Percentiles rank a stretch among this genome's conserved stretches.
Evolutionary conservation across 37 sponge, comb jelly and placozoan genomes (phyloP).

Genomic region (Petrosia ficiformis): DNA sequence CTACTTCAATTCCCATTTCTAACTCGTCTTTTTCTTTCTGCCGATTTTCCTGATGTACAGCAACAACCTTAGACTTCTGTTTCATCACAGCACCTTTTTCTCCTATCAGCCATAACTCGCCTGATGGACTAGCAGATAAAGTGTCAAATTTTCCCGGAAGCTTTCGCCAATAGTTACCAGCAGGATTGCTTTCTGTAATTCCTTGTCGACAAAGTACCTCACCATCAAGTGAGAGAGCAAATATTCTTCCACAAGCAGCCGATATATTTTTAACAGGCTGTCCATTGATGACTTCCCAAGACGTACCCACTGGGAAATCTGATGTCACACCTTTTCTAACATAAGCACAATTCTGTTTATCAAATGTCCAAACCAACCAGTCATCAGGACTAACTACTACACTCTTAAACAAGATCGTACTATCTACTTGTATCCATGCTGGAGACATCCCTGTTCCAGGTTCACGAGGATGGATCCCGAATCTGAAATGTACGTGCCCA

Average conservation of each 20-base stretch:
- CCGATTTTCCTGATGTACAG: not conserved
- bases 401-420: conserved; percentile 17
- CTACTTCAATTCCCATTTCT: not conserved
- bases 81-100: conserved; percentile 47
- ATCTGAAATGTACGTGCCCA: conserved; percentile 76
- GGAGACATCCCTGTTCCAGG: conserved; percentile 69
- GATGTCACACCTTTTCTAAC: conserved; percentile 66
- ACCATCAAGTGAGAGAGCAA: conserved; percentile 60
- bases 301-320: conserved; percentile 74
- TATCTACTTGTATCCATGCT: conserved; percentile 77
- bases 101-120: conserved; percentile 73
- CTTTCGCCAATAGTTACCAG: conserved; percentile 80
- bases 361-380: conserved; percentile 84
- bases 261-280: conserved; percentile 50
- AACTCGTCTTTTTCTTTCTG: not conserved
- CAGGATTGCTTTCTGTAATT: conserved; percentile 52
- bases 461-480: conserved; percentile 65
- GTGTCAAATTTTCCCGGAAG: conserved; percentile 68
- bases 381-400: conserved; percentile 66
- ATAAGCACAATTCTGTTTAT: conserved; percentile 60
- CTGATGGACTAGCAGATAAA: conserved; percentile 57
- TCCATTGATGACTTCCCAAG: conserved; percentile 77
- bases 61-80: conserved; percentile 30
- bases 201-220: conserved; percentile 73
- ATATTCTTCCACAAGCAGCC: conserved; percentile 48